Conservation (phyloP, 2,113 vertebrate genomes). For the Zootoca vivipara region DNA sequence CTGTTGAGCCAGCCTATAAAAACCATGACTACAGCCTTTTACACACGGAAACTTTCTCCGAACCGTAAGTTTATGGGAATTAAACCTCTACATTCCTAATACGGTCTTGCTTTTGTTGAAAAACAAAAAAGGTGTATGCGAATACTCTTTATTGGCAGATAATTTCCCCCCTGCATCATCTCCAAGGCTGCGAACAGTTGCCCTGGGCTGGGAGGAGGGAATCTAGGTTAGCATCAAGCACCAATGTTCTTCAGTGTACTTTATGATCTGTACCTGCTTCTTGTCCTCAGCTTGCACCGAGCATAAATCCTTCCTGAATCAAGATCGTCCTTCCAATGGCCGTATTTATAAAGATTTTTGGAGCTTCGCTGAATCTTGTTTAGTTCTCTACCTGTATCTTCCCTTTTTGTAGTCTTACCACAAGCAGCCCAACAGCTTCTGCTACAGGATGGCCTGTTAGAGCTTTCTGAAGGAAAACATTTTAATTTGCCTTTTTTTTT, state of each 20-base stretch:
- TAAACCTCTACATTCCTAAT: background rate
- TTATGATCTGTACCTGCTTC: conserved; percentile 53
- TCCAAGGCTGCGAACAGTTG: background rate
- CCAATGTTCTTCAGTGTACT: conserved; percentile 24
- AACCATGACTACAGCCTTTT: background rate
- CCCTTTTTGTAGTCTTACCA: conserved; percentile 45
- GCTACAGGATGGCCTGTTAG: conserved; percentile 42
- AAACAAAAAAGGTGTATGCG: background rate
- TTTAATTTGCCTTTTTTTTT: conserved; percentile 35
- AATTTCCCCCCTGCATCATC: background rate
- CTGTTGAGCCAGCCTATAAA: conserved; percentile 6
- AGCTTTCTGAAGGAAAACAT: conserved; percentile 27
- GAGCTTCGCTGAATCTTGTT: conserved; percentile 54
- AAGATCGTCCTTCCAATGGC: conserved; percentile 58
- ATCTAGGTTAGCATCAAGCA: conserved; percentile 6
- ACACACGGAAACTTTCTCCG: background rate
- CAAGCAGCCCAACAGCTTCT: conserved; percentile 51
- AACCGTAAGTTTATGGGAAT: conserved; percentile 8
- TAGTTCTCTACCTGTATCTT: conserved; percentile 43
- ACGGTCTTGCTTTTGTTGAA: background rate
- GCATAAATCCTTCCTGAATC: conserved; percentile 54
- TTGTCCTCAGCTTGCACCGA: conserved; percentile 55
- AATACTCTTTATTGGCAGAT: background rate
- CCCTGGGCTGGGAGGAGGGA: conserved; percentile 9
- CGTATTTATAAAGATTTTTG: conserved; percentile 60